phyloP scores from a whole-genome alignment of 1,140 invertebrate genomes.

The Monochamus saltuarius region DNA sequence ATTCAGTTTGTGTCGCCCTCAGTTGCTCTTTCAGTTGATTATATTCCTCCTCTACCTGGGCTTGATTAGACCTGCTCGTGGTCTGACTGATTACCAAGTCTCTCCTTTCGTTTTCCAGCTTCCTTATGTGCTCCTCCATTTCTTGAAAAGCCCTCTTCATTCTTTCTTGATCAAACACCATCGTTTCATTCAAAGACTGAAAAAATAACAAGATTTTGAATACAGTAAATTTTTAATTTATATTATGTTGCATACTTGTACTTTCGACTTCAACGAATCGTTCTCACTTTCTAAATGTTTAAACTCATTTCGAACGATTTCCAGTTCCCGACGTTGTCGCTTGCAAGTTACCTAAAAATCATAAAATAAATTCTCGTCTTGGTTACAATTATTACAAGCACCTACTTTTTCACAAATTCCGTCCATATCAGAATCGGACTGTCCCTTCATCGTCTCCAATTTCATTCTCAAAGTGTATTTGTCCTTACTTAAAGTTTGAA shows the following conservation, averaged over 20 bases:
- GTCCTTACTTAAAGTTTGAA: conserved; percentile 13
- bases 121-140: conserved; percentile 43
- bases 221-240: not conserved
- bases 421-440: conserved; percentile 26
- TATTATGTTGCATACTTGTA: conserved; percentile 51
- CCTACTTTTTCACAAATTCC: conserved; percentile 30
- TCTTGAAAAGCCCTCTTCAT: conserved; percentile 38
- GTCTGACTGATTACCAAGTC: conserved; percentile 43
- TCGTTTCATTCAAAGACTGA: conserved; percentile 22
- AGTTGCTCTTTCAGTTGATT: conserved; percentile 40
- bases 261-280: conserved; percentile 55
- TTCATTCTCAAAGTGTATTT: conserved; percentile 44
- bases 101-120: conserved; percentile 45
- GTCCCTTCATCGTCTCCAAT: conserved; percentile 43
- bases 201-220: conserved; percentile 2
- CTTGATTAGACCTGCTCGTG: conserved; percentile 41
- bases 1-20: conserved; percentile 37
- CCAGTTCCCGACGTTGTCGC: conserved; percentile 56
- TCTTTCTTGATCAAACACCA: conserved; percentile 28
- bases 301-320: conserved; percentile 56
- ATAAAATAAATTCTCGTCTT: not conserved
- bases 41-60: conserved; percentile 45
- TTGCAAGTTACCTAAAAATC: conserved; percentile 49
- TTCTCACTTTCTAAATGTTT: conserved; percentile 58
- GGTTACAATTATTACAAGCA: conserved; percentile 3